Evolutionary conservation across 2,797 vertebrate genomes (phyloP).

Genomic region (Novumbra hubbsi): DNA sequence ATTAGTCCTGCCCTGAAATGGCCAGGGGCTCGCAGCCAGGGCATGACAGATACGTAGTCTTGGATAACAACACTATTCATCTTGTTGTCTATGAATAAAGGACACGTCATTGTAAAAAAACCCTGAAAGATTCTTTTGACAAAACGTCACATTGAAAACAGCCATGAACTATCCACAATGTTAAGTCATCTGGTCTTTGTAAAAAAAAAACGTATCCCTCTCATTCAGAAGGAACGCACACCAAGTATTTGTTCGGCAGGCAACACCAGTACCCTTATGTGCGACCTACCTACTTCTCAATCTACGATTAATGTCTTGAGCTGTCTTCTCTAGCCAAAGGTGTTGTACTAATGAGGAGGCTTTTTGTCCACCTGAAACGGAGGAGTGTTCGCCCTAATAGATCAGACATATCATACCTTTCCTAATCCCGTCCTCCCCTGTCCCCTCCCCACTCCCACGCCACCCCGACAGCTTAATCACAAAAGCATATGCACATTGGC

Average conservation of each 20-base stretch:
- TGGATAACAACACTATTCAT: neutral
- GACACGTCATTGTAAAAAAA: neutral
- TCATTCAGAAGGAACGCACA: neutral
- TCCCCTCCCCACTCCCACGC: neutral
- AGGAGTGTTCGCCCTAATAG: slow-evolving; percentile 9
- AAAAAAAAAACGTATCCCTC: neutral
- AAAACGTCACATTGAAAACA: too few relatives aligned
- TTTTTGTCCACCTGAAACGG: slow-evolving; percentile 9
- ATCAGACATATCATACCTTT: slow-evolving; percentile 8
- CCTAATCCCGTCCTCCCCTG: neutral
- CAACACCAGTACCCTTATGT: too few relatives aligned
- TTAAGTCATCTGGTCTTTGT: neutral
- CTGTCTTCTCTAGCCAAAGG: neutral
- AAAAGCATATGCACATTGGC: neutral
- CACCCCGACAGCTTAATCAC: neutral
- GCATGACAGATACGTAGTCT: too few relatives aligned
- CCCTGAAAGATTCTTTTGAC: neutral
- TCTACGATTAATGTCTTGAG: neutral
- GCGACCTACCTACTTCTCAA: neutral
- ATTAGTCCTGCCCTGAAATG: too few relatives aligned
- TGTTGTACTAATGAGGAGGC: slow-evolving; percentile 8
- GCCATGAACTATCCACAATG: neutral
- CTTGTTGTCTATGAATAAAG: neutral
- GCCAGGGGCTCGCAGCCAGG: too few relatives aligned
- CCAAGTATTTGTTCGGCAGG: too few relatives aligned